These are phyloP conservation scores for Oncorhynchus kisutch DNA, from an alignment of 2,113 vertebrate species.

Conservation along the genomic window DNA sequence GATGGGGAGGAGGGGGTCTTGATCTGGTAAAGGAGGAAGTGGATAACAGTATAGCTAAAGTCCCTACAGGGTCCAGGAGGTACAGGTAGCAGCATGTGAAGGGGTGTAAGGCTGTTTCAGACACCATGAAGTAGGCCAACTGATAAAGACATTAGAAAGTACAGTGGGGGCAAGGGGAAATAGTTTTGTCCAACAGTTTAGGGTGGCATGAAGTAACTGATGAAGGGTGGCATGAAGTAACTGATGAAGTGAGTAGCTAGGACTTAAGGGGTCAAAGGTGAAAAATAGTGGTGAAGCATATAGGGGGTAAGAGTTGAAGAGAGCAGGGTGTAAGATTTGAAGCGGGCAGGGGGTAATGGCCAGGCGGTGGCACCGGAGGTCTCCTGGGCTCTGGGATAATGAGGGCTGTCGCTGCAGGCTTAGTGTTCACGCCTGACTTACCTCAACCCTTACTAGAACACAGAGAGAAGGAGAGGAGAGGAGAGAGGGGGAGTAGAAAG, in stretches of 20 bases:
- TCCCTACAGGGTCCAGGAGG: no score
- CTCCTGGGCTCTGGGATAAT: conserved; percentile 51
- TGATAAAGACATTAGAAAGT: no score
- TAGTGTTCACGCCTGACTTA: conserved; percentile 47
- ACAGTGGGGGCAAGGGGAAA: not conserved
- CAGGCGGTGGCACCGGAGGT: conserved; percentile 31
- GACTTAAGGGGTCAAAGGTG: conserved; percentile 25
- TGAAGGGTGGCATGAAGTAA: not conserved
- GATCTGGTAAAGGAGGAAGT: no score
- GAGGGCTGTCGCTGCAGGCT: conserved; percentile 47
- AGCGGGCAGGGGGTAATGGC: not conserved
- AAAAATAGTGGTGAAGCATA: no score
- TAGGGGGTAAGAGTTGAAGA: conserved; percentile 14
- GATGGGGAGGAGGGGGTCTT: no score
- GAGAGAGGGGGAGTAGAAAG: not conserved
- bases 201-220: not conserved
- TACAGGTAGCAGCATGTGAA: no score
- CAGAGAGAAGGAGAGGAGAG: conserved; percentile 1
- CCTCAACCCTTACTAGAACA: conserved; percentile 39
- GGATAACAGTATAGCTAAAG: no score
- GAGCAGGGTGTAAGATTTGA: not conserved
- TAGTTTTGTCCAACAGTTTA: no score
- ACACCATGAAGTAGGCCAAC: no score
- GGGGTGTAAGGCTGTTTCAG: no score
- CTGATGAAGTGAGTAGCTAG: conserved; percentile 9